Base-by-base conservation (phyloP, 1,140 invertebrate species). In the Diorhabda sublineata region DNA sequence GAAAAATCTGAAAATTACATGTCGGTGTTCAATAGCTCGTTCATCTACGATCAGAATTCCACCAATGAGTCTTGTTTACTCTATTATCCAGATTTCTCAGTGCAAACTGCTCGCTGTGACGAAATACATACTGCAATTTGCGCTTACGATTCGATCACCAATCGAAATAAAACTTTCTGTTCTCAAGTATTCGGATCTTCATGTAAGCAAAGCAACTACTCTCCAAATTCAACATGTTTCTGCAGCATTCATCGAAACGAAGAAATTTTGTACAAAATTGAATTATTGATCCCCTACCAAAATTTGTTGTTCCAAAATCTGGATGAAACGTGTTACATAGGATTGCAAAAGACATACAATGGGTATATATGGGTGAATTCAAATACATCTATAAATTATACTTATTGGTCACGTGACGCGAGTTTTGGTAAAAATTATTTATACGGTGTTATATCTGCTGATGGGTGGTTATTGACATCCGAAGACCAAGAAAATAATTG, bases 211-310 rank as follows among this genome's bases (percentile, higher is more conserved):
- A 71, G 70, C 45, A 47, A 45, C 41, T 74, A 70, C 59, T 45
- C 58, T n/a, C 45, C 66, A 3, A 45, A 56, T 8, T 69, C 70
- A 7, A 42, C 42, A n/a, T 74, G 73, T 65, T 74, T 71, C 58
- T 74, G 73, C 66, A 43, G 61, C 61, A 45, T 67, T 67, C 52
- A 44, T 45, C 43, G 4, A 5, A 43, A 67, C 6, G 4, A 44
- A 5, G 5, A 6, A 59, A 45, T 41, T 6, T 6, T n/a, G 43
- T 42, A 58, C 9, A 45, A 26, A 6, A 68, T 64, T 42, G 70
- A 74, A 42, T 66, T 74, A 41, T 44, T 66, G 5, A 42, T 41
- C 5, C 73, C 70, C 9, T 70, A 71, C 45, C 73, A 74, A 61
- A 74, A 71, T 42, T 45, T 74, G 4, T 11, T 74, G 0, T 74